Evolutionary conservation across 2,888 invertebrate genomes (phyloP), one percentile per base, ranked within the genome.

Genomic region (Cephonodes hylas): DNA sequence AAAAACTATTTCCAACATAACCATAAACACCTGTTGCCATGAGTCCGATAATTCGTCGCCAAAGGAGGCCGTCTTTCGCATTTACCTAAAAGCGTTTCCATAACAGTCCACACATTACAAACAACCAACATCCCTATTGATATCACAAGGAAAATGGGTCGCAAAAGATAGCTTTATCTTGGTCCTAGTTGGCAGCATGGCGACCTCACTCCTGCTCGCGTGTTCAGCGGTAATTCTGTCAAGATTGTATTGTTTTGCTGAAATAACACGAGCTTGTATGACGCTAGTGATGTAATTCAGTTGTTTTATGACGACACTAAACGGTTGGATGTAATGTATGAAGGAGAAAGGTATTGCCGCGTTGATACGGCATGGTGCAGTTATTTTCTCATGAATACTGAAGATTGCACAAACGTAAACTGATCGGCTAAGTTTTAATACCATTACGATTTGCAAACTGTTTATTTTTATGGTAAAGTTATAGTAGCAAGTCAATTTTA

Each of bases 231-330:
- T 79, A 80, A 77, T 81, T 80, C 73, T 66, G 67, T 65, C 44
- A 68, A 78, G 80, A 81, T 82, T 81, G 79, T 81, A 82, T 83
- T 84, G 80, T 75, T 79, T 77, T 69, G 65, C 66, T 64, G 46
- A 61, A 61, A 46, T 38, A 59, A 61, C 61, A 61, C 46, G 58
- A 42, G 45, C 46, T 18, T 57, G 38, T 44, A 44, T 58, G 61
- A 61, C 61, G 23, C 45, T 61, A 46, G 61, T 61, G 58, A 58
- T 45, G 38, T 61, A 38, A 58, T 61, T 61, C 23, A 25, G 5
- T 58, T 61, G 58, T 61, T 58, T 61, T 61, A 61, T 58, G 45
- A 45, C 53, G 38, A 38, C 31, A 53, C 27, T 53, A 53, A 53
- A 31, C 53, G 53, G 53, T 53, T 18, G 27, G 8, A 18, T 38